Base-by-base conservation (phyloP, 2,113 vertebrate species). In the Sialia sialis region DNA sequence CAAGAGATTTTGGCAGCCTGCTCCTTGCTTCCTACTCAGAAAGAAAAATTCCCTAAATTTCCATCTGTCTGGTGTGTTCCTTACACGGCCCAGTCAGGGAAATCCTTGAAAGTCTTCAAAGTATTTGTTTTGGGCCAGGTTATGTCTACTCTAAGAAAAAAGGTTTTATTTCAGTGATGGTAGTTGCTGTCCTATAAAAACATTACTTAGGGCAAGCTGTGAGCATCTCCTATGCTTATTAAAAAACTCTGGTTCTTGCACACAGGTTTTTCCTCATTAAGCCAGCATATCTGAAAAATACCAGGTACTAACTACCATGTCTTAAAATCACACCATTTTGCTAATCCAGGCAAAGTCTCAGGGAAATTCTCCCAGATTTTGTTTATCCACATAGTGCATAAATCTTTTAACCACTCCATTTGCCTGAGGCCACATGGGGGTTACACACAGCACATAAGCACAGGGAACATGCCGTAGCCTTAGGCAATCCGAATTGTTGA, bases 351-450 rank as follows among this genome's bases (percentile, higher is more conserved):
- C 92, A 86, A 94, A 92, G 72, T 85, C 90, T 81, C 46, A 21
- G 92, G 92, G 88, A 95, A 94, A 93, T 96, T 96, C 83, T 94
- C 83, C 90, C 94, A 93, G 92, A 95, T 92, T 95, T 93, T 96
- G 95, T 96, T 96, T 96, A 96, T 94, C 75, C 75, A 17, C 64
- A n/a, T 51, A 92, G 68, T 55, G 85, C 82, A 96, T 90, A 92
- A 95, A 94, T 96, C 94, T 96, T 95, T 90, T 95, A 96, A 95
- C 94, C 92, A 94, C 92, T 96, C 88, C 94, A 93, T 95, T 96
- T 95, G 95, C 94, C 95, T 96, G 94, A 77, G 96, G 96, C 95
- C 96, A 74, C 63, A 88, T 1, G 83, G 92, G 92, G 96, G 96
- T 96, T 96, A 88, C 41, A 67, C 29, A 25, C 78, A 80, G 85